Base-by-base conservation (phyloP, 2,797 vertebrate genomes). In the Gorsachius magnificus region DNA sequence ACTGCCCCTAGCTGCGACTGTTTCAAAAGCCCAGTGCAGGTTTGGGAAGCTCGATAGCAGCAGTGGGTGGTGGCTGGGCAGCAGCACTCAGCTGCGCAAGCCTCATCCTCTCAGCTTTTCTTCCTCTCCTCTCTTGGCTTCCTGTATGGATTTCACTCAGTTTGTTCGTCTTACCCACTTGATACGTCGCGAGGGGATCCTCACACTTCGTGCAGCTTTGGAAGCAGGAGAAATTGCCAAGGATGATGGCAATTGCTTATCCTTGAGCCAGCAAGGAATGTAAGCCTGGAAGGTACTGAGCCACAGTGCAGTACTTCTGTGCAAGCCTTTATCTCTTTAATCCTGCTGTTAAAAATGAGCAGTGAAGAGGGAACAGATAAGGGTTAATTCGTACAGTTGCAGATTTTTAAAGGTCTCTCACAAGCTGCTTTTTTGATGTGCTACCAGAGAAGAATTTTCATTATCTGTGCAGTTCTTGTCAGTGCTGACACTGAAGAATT, bases 401-500 rank as follows among this genome's bases (percentile, higher is more conserved):
- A 68, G 50, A 57, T 60, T 36, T 63, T 3, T 36, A 54, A 41
- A 83, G 66, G 22, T 64, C 18, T 81, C 79, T 57, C 16, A n/a
- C 29, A 11, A 13, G 6, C 7, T 9, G 46, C 10, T 46, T 16
- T 83, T 66, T 41, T 69, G 22, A 48, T 48, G 25, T 78, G 53
- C 66, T 83, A 13, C 46, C 33, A 36, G 58, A 60, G 66, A 82
- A 70, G 63, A 33, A 64, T 82, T 89, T 76, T 71, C 51, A 51
- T 64, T 74, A 75, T 71, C 60, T 71, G 26, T 82, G 58, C 74
- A 60, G 31, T 58, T 87, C 56, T 80, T 8, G 2, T 51, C 28
- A 24, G 51, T 41, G 86, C 91, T 88, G 75, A 70, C 74, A 20
- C 51, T 92, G 72, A 92, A 69, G 36, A 65, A 64, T 95, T 93